These are phyloP conservation scores for Acanthochromis polyacanthus DNA, from an alignment of 2,113 vertebrate species.

Conservation along the genomic window DNA sequence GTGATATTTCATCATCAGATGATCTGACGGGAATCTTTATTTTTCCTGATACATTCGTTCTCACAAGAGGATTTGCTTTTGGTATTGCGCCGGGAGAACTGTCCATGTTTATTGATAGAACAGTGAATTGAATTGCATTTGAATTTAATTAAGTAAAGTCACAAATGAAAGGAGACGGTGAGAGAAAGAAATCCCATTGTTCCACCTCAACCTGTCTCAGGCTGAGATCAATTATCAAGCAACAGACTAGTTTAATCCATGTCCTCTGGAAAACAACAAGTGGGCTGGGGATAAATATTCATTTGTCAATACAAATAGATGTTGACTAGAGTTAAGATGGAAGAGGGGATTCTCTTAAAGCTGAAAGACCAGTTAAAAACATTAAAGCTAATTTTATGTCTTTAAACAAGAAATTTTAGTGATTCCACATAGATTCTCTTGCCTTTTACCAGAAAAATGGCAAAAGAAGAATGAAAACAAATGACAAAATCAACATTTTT, in stretches of 20 bases:
- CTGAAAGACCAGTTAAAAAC: neutral
- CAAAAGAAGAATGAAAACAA: neutral
- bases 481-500: neutral
- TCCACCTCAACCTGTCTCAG: conserved; percentile 53
- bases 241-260: conserved; percentile 56
- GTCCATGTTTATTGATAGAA: conserved; percentile 57
- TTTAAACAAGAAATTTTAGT: neutral
- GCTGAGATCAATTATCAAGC: conserved; percentile 56
- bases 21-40: conserved; percentile 35
- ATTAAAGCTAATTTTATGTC: conserved; percentile 6
- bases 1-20: conserved; percentile 58
- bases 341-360: neutral
- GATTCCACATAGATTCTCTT: neutral
- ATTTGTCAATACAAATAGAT: conserved; percentile 48
- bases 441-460: neutral
- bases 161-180: conserved; percentile 56
- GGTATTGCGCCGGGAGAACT: conserved; percentile 13
- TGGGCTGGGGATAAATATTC: conserved; percentile 57
- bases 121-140: conserved; percentile 42
- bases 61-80: conserved; percentile 24
- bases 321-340: conserved; percentile 3
- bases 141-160: conserved; percentile 66
- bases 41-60: conserved; percentile 48
- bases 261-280: conserved; percentile 54
- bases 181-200: conserved; percentile 59